Evolutionary conservation across 2,888 invertebrate species (phyloP).

Genomic region (Anodontia alba): DNA sequence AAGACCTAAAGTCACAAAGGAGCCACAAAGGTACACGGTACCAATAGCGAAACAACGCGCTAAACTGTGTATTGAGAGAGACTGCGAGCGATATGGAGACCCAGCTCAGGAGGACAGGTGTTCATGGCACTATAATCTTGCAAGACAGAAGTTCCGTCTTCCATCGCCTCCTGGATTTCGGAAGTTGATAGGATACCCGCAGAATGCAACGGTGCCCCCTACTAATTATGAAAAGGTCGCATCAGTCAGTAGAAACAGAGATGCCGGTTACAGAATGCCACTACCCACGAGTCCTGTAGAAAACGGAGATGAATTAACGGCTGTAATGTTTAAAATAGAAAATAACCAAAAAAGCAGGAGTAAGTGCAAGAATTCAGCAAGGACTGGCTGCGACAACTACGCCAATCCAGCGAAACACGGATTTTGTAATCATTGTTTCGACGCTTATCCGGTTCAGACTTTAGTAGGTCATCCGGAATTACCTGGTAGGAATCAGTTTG

Average conservation of each 20-base stretch:
- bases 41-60: neutral
- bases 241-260: neutral
- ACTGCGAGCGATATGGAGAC: constrained; percentile 65
- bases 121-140: constrained; percentile 53
- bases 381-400: constrained; percentile 64
- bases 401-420: constrained; percentile 70
- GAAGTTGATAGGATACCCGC: neutral
- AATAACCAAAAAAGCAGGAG: constrained; percentile 42
- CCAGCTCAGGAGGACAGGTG: constrained; percentile 59
- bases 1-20: neutral
- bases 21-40: neutral
- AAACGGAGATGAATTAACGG: constrained; percentile 26
- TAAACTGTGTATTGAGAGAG: constrained; percentile 53
- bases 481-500: constrained; percentile 11
- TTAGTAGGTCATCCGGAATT: neutral
- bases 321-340: constrained; percentile 55
- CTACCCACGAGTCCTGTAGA: neutral
- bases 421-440: constrained; percentile 74
- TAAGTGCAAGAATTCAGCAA: constrained; percentile 54
- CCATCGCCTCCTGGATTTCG: neutral
- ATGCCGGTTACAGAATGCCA: neutral
- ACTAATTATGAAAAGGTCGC: no score
- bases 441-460: constrained; percentile 39
- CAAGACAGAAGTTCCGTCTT: constrained; percentile 18
- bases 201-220: neutral